Percentiles rank a stretch among this genome's conserved stretches.
Conservation (phyloP, 2,797 vertebrate genomes). For the Rhinophrynus dorsalis region DNA sequence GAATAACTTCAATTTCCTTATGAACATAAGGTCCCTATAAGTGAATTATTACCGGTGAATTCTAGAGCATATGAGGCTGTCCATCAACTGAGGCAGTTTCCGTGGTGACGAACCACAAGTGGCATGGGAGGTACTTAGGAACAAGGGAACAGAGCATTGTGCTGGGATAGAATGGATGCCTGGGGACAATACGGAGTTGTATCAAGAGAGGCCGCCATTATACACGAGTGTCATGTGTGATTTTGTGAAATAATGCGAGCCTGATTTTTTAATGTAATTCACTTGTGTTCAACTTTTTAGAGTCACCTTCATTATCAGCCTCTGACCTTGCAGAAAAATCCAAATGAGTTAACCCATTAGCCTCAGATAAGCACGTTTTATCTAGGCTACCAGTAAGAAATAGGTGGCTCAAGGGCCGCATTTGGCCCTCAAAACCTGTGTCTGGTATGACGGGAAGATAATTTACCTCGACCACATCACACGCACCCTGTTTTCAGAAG, state of each 20-base stretch:
- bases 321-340: neutral
- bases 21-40: neutral
- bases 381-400: too few relatives aligned
- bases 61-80: neutral
- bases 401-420: too few relatives aligned
- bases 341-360: neutral
- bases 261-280: conserved; percentile 6
- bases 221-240: conserved; percentile 38
- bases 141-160: conserved; percentile 13
- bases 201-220: conserved; percentile 29
- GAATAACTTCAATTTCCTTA: too few relatives aligned
- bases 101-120: neutral
- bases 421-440: too few relatives aligned
- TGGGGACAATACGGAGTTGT: conserved; percentile 25
- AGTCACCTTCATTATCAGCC: conserved; percentile 11
- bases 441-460: too few relatives aligned
- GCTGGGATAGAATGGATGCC: neutral
- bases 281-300: neutral
- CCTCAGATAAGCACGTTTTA: too few relatives aligned
- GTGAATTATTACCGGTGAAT: neutral
- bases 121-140: neutral
- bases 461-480: too few relatives aligned
- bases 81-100: conserved; percentile 4
- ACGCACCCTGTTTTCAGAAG: too few relatives aligned
- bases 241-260: conserved; percentile 18